Conservation (phyloP, 1,140 invertebrate species). For the Drosophila suzukii region DNA sequence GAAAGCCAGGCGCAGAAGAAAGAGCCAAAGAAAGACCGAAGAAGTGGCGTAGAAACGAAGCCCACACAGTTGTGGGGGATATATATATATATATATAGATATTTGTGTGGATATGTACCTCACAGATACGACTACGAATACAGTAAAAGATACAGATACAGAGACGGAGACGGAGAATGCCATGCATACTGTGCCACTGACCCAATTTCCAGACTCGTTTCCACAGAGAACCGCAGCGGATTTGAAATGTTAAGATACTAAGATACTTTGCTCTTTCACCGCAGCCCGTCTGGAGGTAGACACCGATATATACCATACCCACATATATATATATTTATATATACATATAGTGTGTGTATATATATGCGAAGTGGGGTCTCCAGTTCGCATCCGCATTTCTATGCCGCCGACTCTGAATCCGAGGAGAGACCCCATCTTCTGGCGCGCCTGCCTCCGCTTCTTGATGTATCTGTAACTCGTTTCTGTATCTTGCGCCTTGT, state of each 20-base stretch:
- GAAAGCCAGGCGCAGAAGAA: constrained; percentile 67
- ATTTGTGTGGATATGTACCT: background rate
- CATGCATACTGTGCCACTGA: constrained; percentile 84
- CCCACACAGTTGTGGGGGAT: constrained; percentile 48
- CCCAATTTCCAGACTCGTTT: constrained; percentile 80
- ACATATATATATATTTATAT: constrained; percentile 20
- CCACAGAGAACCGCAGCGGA: constrained; percentile 63
- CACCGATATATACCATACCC: constrained; percentile 38
- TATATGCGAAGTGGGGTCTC: constrained; percentile 47
- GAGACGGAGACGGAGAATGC: constrained; percentile 57
- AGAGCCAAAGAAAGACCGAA: constrained; percentile 55
- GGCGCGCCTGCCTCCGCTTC: constrained; percentile 46
- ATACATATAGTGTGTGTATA: constrained; percentile 16
- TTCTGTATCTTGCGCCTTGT: constrained; percentile 75
- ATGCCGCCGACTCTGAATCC: constrained; percentile 47
- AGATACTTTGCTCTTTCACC: constrained; percentile 81
- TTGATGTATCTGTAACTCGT: constrained; percentile 77
- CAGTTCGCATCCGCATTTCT: constrained; percentile 77
- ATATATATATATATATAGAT: background rate
- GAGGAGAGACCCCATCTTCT: constrained; percentile 51
- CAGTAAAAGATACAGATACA: constrained; percentile 47
- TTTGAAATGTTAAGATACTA: constrained; percentile 77
- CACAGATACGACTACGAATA: constrained; percentile 44
- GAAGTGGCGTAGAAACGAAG: constrained; percentile 29
- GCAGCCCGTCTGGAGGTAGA: constrained; percentile 57